Base-by-base conservation (phyloP, 2,113 vertebrate species). In the Tichodroma muraria region DNA sequence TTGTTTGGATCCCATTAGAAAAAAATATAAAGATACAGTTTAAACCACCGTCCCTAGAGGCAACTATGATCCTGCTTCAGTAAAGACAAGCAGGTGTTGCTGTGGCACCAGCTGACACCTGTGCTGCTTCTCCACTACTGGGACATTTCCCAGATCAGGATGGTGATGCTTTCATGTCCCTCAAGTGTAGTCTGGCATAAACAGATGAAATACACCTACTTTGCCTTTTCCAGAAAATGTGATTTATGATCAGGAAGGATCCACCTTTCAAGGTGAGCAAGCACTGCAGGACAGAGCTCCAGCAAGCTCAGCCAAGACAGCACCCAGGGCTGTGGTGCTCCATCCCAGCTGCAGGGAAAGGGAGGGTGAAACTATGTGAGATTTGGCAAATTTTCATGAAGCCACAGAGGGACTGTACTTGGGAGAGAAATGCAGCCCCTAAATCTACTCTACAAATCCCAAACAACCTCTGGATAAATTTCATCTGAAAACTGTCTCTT, bases 401-500 rank as follows among this genome's bases (percentile, higher is more conserved):
- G 54, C 21, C n/a, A 35, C 0, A 0, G 37, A 84, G 33, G 56
- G 68, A 49, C 89, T 31, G 31, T 1, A 6, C 47, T 49, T 0
- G 0, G 37, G 49, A 87, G n/a, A 64, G n/a, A 92, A 79, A 56
- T 13, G 31, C n/a, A 93, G 65, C 13, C 70, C 53, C 73, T 79
- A 81, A 44, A 45, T 76, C 73, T 78, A 31, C n/a, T 79, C 33
- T 93, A 28, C 81, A 85, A 89, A 81, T 91, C 37, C 57, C 40
- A 13, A 91, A 66, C 70, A 89, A 82, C 73, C 70, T 85, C 84
- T 57, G 81, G 93, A 84, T 89, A 86, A 78, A 88, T 88, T 94
- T 93, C 61, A 56, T 38, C 66, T 85, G 64, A 91, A 96, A 95
- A 94, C 76, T 91, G 70, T 13, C 25, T 78, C 40, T 83, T 95